Evolutionary conservation across 2,888 invertebrate species (phyloP).

Genomic region (Pycnomerus fuliginosus): DNA sequence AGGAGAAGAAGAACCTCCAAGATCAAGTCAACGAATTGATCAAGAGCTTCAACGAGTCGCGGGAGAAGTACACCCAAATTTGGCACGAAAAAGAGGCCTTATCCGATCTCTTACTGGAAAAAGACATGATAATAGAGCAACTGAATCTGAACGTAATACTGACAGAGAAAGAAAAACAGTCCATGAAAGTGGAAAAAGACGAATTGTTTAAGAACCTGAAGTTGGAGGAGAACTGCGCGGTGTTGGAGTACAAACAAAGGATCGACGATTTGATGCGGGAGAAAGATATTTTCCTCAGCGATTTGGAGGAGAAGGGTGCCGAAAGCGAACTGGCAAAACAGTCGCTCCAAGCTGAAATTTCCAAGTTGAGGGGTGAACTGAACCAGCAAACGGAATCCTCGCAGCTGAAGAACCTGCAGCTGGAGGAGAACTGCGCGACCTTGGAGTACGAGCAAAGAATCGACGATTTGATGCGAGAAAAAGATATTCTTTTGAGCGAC

Average conservation of each 20-base stretch:
- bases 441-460: not conserved
- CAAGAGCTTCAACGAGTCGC: slow-evolving; percentile 35
- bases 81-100: slow-evolving; percentile 22
- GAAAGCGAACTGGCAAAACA: slow-evolving; percentile 6
- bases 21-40: slow-evolving; percentile 26
- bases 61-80: slow-evolving; percentile 39
- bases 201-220: no score
- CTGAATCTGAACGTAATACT: slow-evolving; percentile 5
- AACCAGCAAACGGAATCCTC: slow-evolving; percentile 6
- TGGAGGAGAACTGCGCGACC: no score
- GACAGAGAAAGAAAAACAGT: not conserved
- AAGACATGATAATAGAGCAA: slow-evolving; percentile 30
- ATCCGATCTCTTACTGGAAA: slow-evolving; percentile 29
- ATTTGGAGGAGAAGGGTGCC: slow-evolving; percentile 43
- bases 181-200: no score
- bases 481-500: slow-evolving; percentile 32
- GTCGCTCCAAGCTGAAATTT: not conserved
- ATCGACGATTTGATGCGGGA: slow-evolving; percentile 28
- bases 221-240: no score
- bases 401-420: no score
- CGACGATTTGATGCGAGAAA: slow-evolving; percentile 28
- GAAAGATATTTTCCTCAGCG: slow-evolving; percentile 26
- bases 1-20: slow-evolving; percentile 32
- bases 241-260: not conserved
- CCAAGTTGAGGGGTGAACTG: slow-evolving; percentile 13